Base-by-base conservation (phyloP, 1,140 invertebrate genomes). In the Paraescarpia echinospica region DNA sequence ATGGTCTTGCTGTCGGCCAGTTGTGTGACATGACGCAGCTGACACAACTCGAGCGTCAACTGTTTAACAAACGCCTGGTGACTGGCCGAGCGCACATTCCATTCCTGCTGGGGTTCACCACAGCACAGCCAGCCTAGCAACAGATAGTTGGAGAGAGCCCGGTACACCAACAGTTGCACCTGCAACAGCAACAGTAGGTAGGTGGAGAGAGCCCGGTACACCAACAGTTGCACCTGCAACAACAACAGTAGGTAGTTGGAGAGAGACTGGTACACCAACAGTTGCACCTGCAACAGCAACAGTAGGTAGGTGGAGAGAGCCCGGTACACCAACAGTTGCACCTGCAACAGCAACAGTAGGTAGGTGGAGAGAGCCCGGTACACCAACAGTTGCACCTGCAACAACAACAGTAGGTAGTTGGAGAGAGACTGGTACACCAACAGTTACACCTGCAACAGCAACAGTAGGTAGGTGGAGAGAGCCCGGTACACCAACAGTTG, bases 31-130 rank as follows among this genome's bases (percentile, higher is more conserved):
- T 93, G 93, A 92, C 94, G 95, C 12, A 96, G 94, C 34, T 95
- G 94, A 33, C 95, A 92, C 92, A 95, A 96, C 33, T 95, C 93
- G n/a, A 93, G 92, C 12, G 95, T 95, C n/a, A 96, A 94, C 90
- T 95, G 95, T 35, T 95, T 93, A 12, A 96, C 94, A 93, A 96
- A 96, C 5, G 94, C 94, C 33, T 92, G 94, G 92, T 95, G 59
- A 77, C 59, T 77, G 2, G 33, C 59, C 35, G 34, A 9, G 18
- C 34, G 90, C 5, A 91, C 34, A 91, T 14, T 91, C 35, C 34
- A 91, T 22, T 91, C 90, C 59, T 48, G 59, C 4, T 92, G 91
- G 18, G 91, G 31, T 2, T 92, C 59, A 1, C 91, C 35, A 35
- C 34, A 59, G 31, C 35, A 59, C 91, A 48, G 14, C 35, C 91